Base-by-base conservation (phyloP, 2,797 vertebrate genomes). In the Pseudotriccus pelzelni region DNA sequence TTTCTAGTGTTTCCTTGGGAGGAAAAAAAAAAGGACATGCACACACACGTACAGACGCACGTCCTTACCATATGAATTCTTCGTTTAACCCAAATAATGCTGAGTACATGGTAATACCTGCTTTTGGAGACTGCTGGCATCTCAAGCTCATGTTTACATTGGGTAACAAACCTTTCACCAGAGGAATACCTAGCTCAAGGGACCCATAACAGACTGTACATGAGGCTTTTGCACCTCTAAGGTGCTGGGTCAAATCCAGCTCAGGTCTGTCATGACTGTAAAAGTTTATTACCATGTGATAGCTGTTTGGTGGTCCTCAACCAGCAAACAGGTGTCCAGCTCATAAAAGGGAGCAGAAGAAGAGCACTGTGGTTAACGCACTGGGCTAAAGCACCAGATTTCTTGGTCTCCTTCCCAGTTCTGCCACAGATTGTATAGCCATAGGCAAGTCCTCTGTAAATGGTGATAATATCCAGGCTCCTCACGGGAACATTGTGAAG, bases 1-100 rank as follows among this genome's bases (percentile, higher is more conserved):
- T 97, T 97, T 95, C 95, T 95, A 95, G 82, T 46, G 76, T 96
- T 97, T 97, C 85, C 63, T 87, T 58, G 74, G 60, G 58, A 94
- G 73, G n/a, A 80, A 88, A 93, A 62, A 46, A 62, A 50, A 59
- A 27, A 59, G 20, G 15, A 20, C 32, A n/a, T 25, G 81, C 17
- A 90, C 28, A 63, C 50, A 63, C 12, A 55, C 19, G 70, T n/a
- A 82, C 25, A 87, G 67, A 18, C 14, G 56, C 56, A 77, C 41
- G 60, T 68, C 60, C 53, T 89, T 46, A 81, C 32, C 2, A 1
- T 78, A 63, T 23, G 44, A 81, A 58, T 81, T 72, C 43, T 55
- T 23, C 0, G 0, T 44, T 3, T 16, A 93, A 81, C 58, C 56
- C 56, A 79, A 89, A 55, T 56, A 90, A 68, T 2, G 7, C 76